Conservation (phyloP, 2,113 vertebrate species). For the Vanacampus margaritifer region DNA sequence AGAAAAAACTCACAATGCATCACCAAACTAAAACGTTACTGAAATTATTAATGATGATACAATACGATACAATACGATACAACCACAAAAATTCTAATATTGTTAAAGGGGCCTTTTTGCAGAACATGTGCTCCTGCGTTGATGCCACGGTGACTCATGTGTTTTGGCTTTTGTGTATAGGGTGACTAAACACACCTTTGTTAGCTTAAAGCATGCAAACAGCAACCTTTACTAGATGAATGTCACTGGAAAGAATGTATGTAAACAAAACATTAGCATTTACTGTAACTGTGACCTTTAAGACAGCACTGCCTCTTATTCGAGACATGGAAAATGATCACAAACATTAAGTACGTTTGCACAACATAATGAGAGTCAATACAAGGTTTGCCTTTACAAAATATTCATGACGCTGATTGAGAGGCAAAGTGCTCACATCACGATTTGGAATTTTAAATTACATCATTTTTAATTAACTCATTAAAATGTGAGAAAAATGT, state of each 20-base stretch:
- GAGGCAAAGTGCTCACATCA: too few relatives aligned
- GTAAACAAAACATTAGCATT: constrained; percentile 39
- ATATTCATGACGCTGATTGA: not conserved
- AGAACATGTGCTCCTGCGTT: not conserved
- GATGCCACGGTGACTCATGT: not conserved
- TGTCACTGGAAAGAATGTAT: constrained; percentile 30
- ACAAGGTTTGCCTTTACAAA: not conserved
- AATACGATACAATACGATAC: too few relatives aligned
- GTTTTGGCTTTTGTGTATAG: not conserved
- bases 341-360: too few relatives aligned
- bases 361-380: not conserved
- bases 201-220: constrained; percentile 33
- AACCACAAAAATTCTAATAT: too few relatives aligned
- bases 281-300: not conserved
- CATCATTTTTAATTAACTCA: too few relatives aligned
- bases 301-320: not conserved
- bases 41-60: not conserved
- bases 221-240: constrained; percentile 43
- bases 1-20: too few relatives aligned
- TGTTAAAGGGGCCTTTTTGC: not conserved
- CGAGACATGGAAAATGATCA: not conserved
- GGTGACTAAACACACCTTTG: not conserved
- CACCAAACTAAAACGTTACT: too few relatives aligned
- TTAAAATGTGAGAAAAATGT: too few relatives aligned
- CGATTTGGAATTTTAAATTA: too few relatives aligned